These are phyloP conservation scores for Carcharodon carcharias DNA, from an alignment of 2,797 vertebrate species.

Conservation along the genomic window DNA sequence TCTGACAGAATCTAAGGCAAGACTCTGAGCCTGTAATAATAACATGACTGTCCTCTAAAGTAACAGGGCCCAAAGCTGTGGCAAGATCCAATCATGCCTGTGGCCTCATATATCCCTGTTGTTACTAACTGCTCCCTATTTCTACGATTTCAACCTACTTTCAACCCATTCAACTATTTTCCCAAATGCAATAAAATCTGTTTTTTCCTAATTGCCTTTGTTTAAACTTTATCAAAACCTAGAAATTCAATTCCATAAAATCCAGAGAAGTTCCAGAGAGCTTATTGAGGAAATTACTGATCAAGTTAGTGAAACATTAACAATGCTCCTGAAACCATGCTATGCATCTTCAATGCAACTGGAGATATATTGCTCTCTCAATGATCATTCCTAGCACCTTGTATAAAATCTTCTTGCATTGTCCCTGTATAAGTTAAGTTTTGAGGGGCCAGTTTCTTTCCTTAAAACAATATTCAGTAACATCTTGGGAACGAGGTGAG, in stretches of 20 bases:
- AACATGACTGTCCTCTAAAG: not conserved
- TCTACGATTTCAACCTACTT: not conserved
- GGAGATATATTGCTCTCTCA: not conserved
- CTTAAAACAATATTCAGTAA: too few relatives aligned
- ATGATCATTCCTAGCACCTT: not conserved
- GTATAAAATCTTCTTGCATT: not conserved
- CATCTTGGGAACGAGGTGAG: too few relatives aligned
- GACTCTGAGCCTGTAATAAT: not conserved
- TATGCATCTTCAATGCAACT: not conserved
- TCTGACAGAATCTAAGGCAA: not conserved
- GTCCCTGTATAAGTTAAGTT: too few relatives aligned
- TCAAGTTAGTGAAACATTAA: not conserved
- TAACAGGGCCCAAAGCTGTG: not conserved
- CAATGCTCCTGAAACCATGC: not conserved
- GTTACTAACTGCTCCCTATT: not conserved
- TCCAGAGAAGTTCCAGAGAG: not conserved
- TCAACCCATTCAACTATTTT: not conserved
- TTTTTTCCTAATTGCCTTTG: too few relatives aligned
- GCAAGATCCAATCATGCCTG: not conserved
- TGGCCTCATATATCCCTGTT: not conserved
- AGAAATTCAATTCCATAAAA: not conserved
- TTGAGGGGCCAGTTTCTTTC: too few relatives aligned
- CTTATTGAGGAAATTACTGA: too few relatives aligned
- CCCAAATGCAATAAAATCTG: too few relatives aligned
- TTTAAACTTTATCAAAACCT: not conserved